A percentile compares a stretch with the other conserved stretches of the same genome.
These are phyloP conservation scores for Astreopora myriophthalma DNA, from an alignment of 64 coral and sea anemone species.

Conservation along the genomic window DNA sequence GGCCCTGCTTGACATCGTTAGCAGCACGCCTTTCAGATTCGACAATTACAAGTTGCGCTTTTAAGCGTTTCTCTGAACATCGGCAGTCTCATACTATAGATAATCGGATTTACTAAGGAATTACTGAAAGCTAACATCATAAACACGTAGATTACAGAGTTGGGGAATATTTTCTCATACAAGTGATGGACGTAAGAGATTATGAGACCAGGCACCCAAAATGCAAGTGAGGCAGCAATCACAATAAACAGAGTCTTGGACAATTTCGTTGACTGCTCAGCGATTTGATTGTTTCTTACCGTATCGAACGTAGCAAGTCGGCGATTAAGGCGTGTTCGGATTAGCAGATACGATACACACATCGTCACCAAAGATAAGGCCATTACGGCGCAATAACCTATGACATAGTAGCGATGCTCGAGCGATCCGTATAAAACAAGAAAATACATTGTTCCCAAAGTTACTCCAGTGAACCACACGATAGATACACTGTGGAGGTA, in stretches of 20 bases:
- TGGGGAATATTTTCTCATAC: neutral
- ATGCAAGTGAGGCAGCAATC: neutral
- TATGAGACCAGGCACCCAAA: neutral
- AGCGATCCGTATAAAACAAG: neutral
- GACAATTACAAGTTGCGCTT: too few relatives aligned
- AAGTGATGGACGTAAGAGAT: neutral
- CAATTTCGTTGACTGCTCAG: neutral
- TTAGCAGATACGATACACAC: neutral
- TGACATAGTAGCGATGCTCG: neutral
- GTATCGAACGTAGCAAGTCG: neutral
- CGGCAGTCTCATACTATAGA: neutral
- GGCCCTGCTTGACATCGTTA: too few relatives aligned
- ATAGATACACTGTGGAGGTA: neutral
- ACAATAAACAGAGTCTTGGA: slow-evolving; percentile 8
- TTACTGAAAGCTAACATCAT: neutral
- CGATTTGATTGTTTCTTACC: neutral
- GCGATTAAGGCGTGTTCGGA: neutral
- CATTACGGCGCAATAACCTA: neutral
- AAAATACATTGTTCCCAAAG: neutral
- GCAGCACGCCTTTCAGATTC: too few relatives aligned
- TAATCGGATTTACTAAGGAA: neutral
- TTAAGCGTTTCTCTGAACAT: neutral
- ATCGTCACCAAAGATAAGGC: neutral
- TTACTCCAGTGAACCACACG: neutral
- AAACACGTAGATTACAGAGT: neutral